Conservation (phyloP, 2,888 invertebrate species). For the Nymphalis polychloros region DNA sequence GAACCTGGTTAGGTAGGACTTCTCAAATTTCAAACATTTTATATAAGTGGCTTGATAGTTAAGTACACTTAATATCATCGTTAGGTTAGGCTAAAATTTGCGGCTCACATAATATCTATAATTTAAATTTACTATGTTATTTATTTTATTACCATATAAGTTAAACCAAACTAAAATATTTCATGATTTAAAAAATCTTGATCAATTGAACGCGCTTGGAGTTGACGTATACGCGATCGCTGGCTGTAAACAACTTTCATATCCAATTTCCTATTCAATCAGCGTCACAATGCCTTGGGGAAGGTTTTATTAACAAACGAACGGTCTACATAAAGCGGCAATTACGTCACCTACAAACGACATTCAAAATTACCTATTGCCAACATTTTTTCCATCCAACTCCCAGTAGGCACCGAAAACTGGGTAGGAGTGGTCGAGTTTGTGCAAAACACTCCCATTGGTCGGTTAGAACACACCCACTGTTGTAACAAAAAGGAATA, state of each 20-base stretch:
- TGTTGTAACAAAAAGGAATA: constrained; percentile 66
- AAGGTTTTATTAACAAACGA: constrained; percentile 46
- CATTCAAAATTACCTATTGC: constrained; percentile 77
- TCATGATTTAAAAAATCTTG: background rate
- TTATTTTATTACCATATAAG: too few species aligned
- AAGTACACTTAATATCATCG: too few species aligned
- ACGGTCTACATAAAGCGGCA: constrained; percentile 65
- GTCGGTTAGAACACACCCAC: constrained; percentile 67
- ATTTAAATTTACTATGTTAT: too few species aligned
- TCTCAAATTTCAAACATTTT: too few species aligned
- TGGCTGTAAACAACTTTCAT: constrained; percentile 38
- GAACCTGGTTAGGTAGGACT: too few species aligned
- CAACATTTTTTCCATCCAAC: constrained; percentile 72
- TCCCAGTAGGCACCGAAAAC: constrained; percentile 80
- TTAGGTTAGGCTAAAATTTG: too few species aligned
- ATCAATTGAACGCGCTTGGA: background rate
- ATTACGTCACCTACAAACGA: constrained; percentile 73
- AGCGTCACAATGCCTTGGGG: constrained; percentile 45
- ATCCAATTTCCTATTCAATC: constrained; percentile 51
- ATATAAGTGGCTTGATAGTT: too few species aligned
- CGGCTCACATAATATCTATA: too few species aligned
- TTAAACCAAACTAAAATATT: background rate
- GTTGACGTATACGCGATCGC: constrained; percentile 10
- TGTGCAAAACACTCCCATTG: constrained; percentile 67
- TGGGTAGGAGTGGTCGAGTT: constrained; percentile 69